A percentile compares a stretch with the other conserved stretches of the same genome.
These are phyloP conservation scores for Microplitis mediator DNA, from an alignment of 1,140 invertebrate genomes.

Conservation along the genomic window DNA sequence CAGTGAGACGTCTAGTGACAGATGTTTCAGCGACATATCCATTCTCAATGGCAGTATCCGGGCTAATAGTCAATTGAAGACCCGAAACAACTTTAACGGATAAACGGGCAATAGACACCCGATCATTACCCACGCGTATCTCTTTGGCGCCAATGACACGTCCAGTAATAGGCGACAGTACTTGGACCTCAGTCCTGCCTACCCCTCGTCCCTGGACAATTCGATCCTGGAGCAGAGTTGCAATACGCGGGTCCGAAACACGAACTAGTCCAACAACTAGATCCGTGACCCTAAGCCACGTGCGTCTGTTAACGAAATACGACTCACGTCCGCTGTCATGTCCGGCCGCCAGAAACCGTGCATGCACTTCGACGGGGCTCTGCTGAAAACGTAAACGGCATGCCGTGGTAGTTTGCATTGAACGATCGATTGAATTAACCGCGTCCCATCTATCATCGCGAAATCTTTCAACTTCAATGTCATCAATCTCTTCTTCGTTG, in stretches of 20 bases:
- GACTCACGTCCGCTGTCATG: constrained; percentile 90
- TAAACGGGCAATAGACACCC: constrained; percentile 81
- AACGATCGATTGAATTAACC: constrained; percentile 58
- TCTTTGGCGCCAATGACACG: constrained; percentile 89
- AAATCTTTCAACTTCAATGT: constrained; percentile 38
- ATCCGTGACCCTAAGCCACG: constrained; percentile 88
- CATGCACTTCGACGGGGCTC: constrained; percentile 87
- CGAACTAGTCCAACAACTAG: constrained; percentile 82
- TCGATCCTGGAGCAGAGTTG: constrained; percentile 77
- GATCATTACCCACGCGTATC: constrained; percentile 88
- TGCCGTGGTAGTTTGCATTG: constrained; percentile 42
- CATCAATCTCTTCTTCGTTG: constrained; percentile 43
- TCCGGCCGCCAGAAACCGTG: constrained; percentile 86
- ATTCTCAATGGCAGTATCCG: constrained; percentile 83
- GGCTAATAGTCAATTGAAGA: constrained; percentile 84
- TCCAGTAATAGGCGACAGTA: constrained; percentile 89
- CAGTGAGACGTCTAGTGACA: constrained; percentile 83
- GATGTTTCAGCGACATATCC: constrained; percentile 89
- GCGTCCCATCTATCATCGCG: constrained; percentile 63
- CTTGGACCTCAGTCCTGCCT: constrained; percentile 91
- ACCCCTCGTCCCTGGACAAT: constrained; percentile 86
- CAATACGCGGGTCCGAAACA: constrained; percentile 87
- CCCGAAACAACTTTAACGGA: constrained; percentile 90
- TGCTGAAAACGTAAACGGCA: constrained; percentile 90
- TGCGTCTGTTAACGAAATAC: constrained; percentile 86